Evolutionary conservation across 30 jellyfish, hydroid and myxozoan genomes (phyloP).

Genomic region (Nemopilema nomurai): DNA sequence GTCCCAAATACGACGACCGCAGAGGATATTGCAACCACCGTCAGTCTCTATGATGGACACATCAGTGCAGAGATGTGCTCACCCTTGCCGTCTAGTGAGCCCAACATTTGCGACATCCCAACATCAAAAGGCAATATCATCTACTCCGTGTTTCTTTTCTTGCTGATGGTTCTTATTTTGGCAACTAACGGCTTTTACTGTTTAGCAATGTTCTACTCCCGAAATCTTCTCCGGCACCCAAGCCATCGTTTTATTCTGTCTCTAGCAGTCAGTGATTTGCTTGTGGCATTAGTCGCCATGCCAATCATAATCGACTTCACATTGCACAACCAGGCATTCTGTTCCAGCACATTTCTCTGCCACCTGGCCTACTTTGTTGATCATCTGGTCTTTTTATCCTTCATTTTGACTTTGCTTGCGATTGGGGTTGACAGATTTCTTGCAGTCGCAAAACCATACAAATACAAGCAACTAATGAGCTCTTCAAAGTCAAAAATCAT

Average conservation of each 20-base stretch:
- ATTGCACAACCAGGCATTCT: slow-evolving; percentile 70
- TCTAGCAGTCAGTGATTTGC: slow-evolving; percentile 76
- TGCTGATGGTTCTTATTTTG: slow-evolving; percentile 38
- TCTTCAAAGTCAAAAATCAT: slow-evolving; percentile 29
- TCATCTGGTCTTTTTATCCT: slow-evolving; percentile 60
- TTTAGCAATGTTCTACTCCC: slow-evolving; percentile 46
- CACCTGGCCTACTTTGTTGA: slow-evolving; percentile 63
- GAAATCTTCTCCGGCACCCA: slow-evolving; percentile 23
- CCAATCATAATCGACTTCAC: slow-evolving; percentile 67
- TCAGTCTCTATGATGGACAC: neutral
- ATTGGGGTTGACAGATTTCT: slow-evolving; percentile 83
- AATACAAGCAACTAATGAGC: slow-evolving; percentile 62
- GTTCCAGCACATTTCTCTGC: slow-evolving; percentile 65
- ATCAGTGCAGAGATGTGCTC: slow-evolving; percentile 8
- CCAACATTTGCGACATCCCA: slow-evolving; percentile 35
- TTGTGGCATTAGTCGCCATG: slow-evolving; percentile 56
- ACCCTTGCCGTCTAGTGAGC: neutral
- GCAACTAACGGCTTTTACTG: slow-evolving; percentile 54
- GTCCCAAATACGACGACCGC: slow-evolving; percentile 1
- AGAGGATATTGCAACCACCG: neutral
- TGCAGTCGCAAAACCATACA: slow-evolving; percentile 74
- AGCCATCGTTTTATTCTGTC: slow-evolving; percentile 75
- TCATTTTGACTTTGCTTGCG: slow-evolving; percentile 75
- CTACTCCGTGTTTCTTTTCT: slow-evolving; percentile 65
- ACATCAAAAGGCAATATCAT: slow-evolving; percentile 39